Conservation (phyloP, 2,888 invertebrate species). For the Danaus chrysippus region DNA sequence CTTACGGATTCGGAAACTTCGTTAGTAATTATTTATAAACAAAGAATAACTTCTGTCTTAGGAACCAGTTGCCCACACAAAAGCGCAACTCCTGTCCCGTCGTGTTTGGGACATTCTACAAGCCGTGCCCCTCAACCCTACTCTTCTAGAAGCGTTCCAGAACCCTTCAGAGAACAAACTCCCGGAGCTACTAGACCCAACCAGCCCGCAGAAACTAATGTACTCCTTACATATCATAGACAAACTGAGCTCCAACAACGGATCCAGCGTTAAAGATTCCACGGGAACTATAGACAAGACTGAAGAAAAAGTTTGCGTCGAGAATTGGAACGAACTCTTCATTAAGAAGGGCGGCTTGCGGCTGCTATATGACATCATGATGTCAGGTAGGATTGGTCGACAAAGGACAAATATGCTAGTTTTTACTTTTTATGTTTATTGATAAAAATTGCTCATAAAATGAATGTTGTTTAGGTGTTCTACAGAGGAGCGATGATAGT, state of each 20-base stretch:
- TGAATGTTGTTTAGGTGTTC: constrained; percentile 69
- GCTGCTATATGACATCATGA: constrained; percentile 94
- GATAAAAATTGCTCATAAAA: background rate
- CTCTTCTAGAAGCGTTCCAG: constrained; percentile 90
- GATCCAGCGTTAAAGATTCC: constrained; percentile 53
- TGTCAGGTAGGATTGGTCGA: constrained; percentile 80
- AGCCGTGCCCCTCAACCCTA: constrained; percentile 93
- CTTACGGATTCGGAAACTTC: too few species aligned
- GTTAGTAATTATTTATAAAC: too few species aligned
- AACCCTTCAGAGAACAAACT: constrained; percentile 84
- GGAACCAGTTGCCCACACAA: constrained; percentile 87
- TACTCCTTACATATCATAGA: constrained; percentile 94
- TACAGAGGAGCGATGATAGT: constrained; percentile 86
- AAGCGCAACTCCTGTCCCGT: constrained; percentile 92
- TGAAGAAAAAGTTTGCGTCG: constrained; percentile 55
- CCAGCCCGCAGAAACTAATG: constrained; percentile 95
- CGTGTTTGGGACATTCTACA: constrained; percentile 97
- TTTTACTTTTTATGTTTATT: background rate
- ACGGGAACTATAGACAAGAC: constrained; percentile 49
- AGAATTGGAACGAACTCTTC: constrained; percentile 87
- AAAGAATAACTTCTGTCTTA: constrained; percentile 41
- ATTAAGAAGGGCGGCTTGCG: constrained; percentile 92
- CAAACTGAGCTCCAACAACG: constrained; percentile 61
- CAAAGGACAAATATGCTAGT: background rate
- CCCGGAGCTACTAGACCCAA: constrained; percentile 89